Evolutionary conservation across 2,888 invertebrate species (phyloP), one percentile per base, ranked within the genome.

Genomic region (Habrosyne pyritoides): DNA sequence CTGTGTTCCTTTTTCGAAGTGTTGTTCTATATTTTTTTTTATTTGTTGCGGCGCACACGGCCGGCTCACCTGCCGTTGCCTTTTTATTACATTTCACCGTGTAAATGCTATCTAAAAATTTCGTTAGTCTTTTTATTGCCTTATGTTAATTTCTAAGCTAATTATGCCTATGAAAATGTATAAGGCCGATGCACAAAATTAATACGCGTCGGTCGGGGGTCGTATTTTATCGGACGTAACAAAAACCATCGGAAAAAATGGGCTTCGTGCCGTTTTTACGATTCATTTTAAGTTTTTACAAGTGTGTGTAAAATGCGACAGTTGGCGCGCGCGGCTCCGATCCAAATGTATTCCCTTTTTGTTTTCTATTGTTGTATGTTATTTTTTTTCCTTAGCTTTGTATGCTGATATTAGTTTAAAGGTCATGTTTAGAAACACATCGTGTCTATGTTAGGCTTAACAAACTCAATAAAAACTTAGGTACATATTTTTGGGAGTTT

Each of bases 91-190:
- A 61, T 79, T 78, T 75, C 75, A 77, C 80, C 81, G 82, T 86
- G 86, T 87, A 86, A 86, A 85, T 79, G 84, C 77, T 84, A 82
- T 87, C 87, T 87, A 91, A 91, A 87, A 90, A 87, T 91, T 91
- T 89, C 86, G 90, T 92, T 90, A 86, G 82, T 75, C 79, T 84
- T 83, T 92, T 91, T 91, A 91, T 91, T 81, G 82, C 84, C 79
- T 85, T 91, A 91, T 91, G 92, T 90, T 91, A 92, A 92, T 92
- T 91, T 87, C 87, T 87, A 87, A 90, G 82, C 83, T 92, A 92
- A 92, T 92, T 90, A 91, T 88, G 86, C 83, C 89, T 86, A 91
- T 88, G 91, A 90, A 91, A 90, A 90, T 91, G 79, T 90, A 91
- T 91, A 88, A 89, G 87, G 79, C 76, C 68, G 77, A 76, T 77